phyloP scores from a whole-genome alignment of 2,888 invertebrate species.

The Tortricodes alternella region DNA sequence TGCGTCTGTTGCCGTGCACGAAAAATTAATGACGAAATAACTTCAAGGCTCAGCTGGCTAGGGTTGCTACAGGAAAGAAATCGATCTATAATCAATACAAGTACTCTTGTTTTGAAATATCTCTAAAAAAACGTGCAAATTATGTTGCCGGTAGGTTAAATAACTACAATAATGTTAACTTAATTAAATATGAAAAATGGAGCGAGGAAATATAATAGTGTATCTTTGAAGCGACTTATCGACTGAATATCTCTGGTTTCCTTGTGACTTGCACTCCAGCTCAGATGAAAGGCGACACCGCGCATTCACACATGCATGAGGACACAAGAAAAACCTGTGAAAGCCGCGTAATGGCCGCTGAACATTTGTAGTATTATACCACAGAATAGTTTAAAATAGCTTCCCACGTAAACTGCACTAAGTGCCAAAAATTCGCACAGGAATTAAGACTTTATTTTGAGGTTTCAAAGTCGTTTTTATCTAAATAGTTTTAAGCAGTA shows the following conservation, averaged over 20 bases:
- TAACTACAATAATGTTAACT: too few relatives aligned
- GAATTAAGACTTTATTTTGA: neutral
- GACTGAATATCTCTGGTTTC: constrained; percentile 10
- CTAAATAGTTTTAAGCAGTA: neutral
- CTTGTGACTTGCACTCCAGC: constrained; percentile 38
- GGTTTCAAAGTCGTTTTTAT: neutral
- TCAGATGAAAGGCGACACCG: constrained; percentile 59
- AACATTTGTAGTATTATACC: constrained; percentile 31
- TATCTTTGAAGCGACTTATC: too few relatives aligned
- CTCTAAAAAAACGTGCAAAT: too few relatives aligned
- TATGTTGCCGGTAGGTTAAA: too few relatives aligned
- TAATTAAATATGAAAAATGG: too few relatives aligned
- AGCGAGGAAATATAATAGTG: too few relatives aligned
- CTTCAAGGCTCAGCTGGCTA: too few relatives aligned
- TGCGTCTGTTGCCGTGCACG: too few relatives aligned
- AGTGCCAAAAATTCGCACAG: neutral
- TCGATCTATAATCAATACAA: too few relatives aligned
- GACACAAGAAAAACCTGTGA: constrained; percentile 28
- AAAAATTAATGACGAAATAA: too few relatives aligned
- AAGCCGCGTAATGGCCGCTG: constrained; percentile 27
- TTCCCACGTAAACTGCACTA: neutral
- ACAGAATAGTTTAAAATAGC: constrained; percentile 20
- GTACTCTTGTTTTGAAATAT: too few relatives aligned
- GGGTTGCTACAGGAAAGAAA: too few relatives aligned
- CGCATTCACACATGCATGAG: constrained; percentile 54